Evolutionary conservation across 2,113 vertebrate species (phyloP).

Genomic region (Pungitius pungitius): DNA sequence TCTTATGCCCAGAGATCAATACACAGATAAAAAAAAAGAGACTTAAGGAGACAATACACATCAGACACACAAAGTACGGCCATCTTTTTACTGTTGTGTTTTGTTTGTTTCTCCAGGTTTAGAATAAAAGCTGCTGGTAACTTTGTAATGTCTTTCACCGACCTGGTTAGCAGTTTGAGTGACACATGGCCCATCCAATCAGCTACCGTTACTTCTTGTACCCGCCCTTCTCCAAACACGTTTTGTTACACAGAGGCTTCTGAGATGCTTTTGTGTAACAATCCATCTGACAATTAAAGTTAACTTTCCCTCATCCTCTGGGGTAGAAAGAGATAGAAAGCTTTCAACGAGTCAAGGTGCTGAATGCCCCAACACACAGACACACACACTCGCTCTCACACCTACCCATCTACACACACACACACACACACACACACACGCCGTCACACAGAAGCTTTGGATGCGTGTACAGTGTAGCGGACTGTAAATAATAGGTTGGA

Average conservation of each 20-base stretch:
- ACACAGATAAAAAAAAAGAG: not conserved
- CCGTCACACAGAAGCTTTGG: slow-evolving; percentile 4
- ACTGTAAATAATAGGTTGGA: slow-evolving; percentile 64
- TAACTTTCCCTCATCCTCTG: slow-evolving; percentile 18
- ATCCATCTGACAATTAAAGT: not conserved
- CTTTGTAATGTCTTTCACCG: not conserved
- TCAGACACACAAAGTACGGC: too few species aligned
- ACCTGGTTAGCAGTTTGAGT: not conserved
- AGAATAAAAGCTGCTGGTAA: not conserved
- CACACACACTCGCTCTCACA: slow-evolving; percentile 17
- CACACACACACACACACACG: slow-evolving; percentile 33
- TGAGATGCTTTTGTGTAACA: not conserved
- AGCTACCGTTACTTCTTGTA: not conserved
- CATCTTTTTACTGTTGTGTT: not conserved
- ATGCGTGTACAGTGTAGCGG: slow-evolving; percentile 39
- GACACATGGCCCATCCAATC: not conserved
- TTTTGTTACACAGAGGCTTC: not conserved
- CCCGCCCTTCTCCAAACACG: not conserved
- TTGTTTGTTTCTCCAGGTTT: not conserved
- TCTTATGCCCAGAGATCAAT: not conserved
- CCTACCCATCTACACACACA: slow-evolving; percentile 24
- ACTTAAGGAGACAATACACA: not conserved
- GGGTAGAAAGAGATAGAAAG: slow-evolving; percentile 36
- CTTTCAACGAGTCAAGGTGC: slow-evolving; percentile 36
- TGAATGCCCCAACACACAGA: slow-evolving; percentile 29